Base-by-base conservation (phyloP, 2,797 vertebrate genomes). In the Vultur gryphus region DNA sequence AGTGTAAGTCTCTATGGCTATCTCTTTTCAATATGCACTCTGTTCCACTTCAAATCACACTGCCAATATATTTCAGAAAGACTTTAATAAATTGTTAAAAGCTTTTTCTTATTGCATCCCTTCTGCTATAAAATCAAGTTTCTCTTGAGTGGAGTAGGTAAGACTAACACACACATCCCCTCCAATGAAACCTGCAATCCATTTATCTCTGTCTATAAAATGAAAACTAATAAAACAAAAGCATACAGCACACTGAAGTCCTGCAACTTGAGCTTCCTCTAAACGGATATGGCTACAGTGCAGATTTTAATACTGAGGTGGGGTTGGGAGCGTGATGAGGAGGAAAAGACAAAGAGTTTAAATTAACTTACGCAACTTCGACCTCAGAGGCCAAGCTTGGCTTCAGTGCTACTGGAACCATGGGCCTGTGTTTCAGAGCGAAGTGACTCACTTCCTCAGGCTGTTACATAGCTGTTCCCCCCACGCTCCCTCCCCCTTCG, bases 401-500 rank as follows among this genome's bases (percentile, higher is more conserved):
- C 84, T 84, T 49, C 92, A 64, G 46, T 10, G 90, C 78, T 54
- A 28, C 70, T 94, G 87, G 79, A 93, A 75, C 89, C 92, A 92
- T 7, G 43, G 57, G 71, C 72, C 93, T 90, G 87, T 75, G 31
- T 87, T 94, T 72, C 48, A 91, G 39, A 66, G 55, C 3, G 3
- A 21, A 76, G 85, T 95, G 88, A 97, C 91, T 97, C 95, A 97
- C 89, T 97, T 97, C 97, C 97, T 97, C 79, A 61, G 81, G 86
- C 84, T 93, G 86, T 84, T 91, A 90, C 84, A 90, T 14, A 57
- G 88, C 67, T 87, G 89, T 31, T 91, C 90, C 75, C 92, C 55
- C 78, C 57, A 52, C n/a, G 21, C 61, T 46, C 87, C 92, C 87
- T 61, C 91, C 92, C 26, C 61, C 69, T 92, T 77, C 1, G 1